These are phyloP conservation scores for Echeneis naucrates DNA, from an alignment of 2,797 vertebrate genomes.

Conservation along the genomic window DNA sequence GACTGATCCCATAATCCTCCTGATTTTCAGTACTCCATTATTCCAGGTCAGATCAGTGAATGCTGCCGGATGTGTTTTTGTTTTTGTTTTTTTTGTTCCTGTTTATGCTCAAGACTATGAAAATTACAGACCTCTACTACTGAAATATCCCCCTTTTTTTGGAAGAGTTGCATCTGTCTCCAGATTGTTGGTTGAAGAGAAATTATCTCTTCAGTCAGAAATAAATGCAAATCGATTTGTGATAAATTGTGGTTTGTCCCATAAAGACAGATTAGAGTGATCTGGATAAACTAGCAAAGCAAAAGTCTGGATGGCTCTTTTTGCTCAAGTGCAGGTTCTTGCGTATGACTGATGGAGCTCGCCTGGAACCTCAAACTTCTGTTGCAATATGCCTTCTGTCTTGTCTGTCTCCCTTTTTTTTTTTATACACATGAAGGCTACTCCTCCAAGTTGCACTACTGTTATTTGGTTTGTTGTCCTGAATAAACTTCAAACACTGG, in stretches of 20 bases:
- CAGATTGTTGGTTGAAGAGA: neutral
- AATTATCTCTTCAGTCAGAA: slow-evolving; percentile 5
- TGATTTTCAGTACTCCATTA: neutral
- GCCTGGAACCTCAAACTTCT: slow-evolving; percentile 27
- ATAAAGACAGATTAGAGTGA: neutral
- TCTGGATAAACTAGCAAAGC: slow-evolving; percentile 19
- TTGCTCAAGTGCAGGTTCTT: neutral
- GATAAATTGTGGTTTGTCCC: slow-evolving; percentile 10
- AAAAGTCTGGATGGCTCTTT: slow-evolving; percentile 7
- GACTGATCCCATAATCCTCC: neutral
- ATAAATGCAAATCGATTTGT: neutral
- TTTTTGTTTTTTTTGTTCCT: no score
- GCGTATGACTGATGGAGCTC: slow-evolving; percentile 1
- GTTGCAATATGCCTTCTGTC: slow-evolving; percentile 29
- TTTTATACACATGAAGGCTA: slow-evolving; percentile 45
- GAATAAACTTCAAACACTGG: slow-evolving; percentile 76
- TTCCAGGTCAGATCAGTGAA: no score
- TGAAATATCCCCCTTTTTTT: slow-evolving; percentile 15
- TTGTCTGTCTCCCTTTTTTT: slow-evolving; percentile 41
- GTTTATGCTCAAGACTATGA: slow-evolving; percentile 6
- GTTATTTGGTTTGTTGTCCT: slow-evolving; percentile 51
- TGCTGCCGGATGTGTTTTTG: no score
- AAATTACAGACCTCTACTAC: slow-evolving; percentile 33
- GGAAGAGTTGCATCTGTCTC: neutral
- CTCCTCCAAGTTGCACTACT: slow-evolving; percentile 68